Base-by-base conservation (phyloP, 2,888 invertebrate species). In the Netelia inedita region DNA sequence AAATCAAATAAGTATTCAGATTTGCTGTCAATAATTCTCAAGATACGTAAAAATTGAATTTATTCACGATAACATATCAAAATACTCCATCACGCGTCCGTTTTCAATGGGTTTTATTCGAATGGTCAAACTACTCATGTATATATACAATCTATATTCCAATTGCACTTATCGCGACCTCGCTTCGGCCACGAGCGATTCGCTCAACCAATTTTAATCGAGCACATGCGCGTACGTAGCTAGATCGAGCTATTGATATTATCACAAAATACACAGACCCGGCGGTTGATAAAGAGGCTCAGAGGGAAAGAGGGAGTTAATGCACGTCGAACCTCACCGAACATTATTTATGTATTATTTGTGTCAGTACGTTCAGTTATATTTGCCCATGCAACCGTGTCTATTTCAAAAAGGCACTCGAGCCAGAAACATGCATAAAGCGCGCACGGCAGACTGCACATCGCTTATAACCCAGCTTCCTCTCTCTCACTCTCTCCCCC, bases 311-410 rank as follows among this genome's bases (percentile, higher is more conserved):
- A 55, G 43, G 41, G 21, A 61, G 61, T 55, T 35, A 61, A 72
- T 65, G n/a, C 50, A 66, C 21, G 53, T 21, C 53, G 53, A 68
- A 74, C 41, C 21, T 23, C 21, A 59, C 35, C 61, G 71, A 57
- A 53, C 59, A 80, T 80, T 28, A 72, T 79, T 71, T 23, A 69
- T 63, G 61, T 63, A 41, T 63, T 11, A 79, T 71, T 41, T 35
- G 63, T 55, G 19, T n/a, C 53, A 79, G n/a, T 10, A 23, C 21
- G 55, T 79, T 72, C n/a, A 68, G 28, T 16, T 61, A 57, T 57
- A 19, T 19, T 19, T 57, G 19, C 11, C 8, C 19, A 46, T 14
- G 43, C 55, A 53, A 16, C 9, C 23, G 19, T 19, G 19, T 14
- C 16, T 46, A 65, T 50, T 28, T 66, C 41, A 46, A 73, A 65